Conservation (phyloP, 2,797 vertebrate species). For the Heliangelus exortis region DNA sequence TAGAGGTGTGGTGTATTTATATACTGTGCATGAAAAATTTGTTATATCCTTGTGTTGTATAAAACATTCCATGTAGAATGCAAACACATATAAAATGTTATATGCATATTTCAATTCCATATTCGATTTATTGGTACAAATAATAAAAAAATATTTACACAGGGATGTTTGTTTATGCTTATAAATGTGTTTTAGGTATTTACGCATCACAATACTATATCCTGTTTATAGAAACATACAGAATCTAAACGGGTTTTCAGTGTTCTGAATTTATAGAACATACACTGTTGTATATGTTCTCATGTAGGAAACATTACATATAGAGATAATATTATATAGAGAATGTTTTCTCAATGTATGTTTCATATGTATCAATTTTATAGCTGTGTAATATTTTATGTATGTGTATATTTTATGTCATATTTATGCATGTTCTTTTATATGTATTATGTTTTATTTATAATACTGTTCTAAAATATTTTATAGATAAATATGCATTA, state of each 20-base stretch:
- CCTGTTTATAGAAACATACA: not conserved
- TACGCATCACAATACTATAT: no score
- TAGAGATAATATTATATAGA: not conserved
- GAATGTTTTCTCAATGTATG: not conserved
- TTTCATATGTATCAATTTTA: not conserved
- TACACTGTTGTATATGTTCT: not conserved
- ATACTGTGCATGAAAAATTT: fast-evolving
- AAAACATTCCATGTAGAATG: fast-evolving
- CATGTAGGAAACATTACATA: fast-evolving
- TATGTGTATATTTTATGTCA: not conserved
- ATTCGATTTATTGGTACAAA: not conserved
- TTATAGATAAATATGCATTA: not conserved
- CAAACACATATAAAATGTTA: fast-evolving
- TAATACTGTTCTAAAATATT: not conserved
- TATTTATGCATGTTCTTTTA: not conserved
- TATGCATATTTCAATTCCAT: fast-evolving
- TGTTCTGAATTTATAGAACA: no score
- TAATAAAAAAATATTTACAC: not conserved
- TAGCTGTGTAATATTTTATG: not conserved
- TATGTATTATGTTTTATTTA: not conserved
- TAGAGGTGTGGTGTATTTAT: fast-evolving
- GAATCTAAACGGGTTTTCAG: not conserved
- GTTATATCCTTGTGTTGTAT: fast-evolving
- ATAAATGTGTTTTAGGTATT: not conserved
- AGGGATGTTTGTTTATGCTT: fast-evolving